Evolutionary conservation across 2,797 vertebrate genomes (phyloP).

Genomic region (Furcifer pardalis): DNA sequence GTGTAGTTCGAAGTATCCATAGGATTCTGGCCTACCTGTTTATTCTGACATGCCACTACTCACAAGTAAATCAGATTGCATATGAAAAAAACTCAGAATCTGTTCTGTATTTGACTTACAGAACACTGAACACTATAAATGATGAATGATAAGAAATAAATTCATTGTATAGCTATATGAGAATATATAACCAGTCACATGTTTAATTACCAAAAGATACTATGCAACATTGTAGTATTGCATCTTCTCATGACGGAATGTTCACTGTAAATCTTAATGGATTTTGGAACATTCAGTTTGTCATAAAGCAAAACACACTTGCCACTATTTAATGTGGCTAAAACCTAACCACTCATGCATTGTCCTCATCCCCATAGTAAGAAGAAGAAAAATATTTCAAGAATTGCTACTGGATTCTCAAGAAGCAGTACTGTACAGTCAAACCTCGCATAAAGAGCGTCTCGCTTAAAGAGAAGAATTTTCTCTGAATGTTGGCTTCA

Average conservation of each 20-base stretch:
- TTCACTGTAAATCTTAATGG: constrained; percentile 21
- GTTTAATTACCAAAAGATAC: not conserved
- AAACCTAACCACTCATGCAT: constrained; percentile 4
- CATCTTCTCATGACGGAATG: not conserved
- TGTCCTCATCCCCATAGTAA: constrained; percentile 37
- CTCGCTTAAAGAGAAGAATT: no score
- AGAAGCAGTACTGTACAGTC: no score
- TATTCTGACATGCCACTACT: not conserved
- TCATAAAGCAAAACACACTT: constrained; percentile 6
- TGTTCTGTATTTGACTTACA: not conserved
- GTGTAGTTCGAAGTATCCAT: no score
- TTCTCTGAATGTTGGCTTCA: no score
- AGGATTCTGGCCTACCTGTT: not conserved
- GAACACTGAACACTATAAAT: not conserved
- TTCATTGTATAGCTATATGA: no score
- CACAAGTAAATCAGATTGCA: not conserved
- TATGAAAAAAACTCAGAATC: not conserved
- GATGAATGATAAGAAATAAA: no score
- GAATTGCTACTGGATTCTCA: constrained; percentile 11
- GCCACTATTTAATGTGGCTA: not conserved
- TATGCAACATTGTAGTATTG: not conserved
- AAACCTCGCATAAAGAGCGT: no score
- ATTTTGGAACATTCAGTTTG: not conserved
- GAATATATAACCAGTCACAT: not conserved
- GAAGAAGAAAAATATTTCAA: constrained; percentile 19